Evolutionary conservation across 2,888 invertebrate species (phyloP).

Genomic region (Pherbina coryleti): DNA sequence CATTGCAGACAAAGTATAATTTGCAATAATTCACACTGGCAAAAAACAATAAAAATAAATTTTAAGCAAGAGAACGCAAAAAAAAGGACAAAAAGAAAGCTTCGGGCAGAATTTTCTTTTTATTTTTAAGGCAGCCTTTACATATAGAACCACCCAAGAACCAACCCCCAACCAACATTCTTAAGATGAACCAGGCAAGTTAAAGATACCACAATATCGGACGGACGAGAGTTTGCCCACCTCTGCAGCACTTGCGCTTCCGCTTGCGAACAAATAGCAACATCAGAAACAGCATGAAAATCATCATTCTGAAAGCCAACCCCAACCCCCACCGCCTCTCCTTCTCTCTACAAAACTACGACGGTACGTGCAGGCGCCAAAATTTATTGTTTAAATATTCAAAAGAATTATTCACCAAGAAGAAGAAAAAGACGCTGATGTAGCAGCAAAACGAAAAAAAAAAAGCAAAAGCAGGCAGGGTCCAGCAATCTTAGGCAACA

Average conservation of each 20-base stretch:
- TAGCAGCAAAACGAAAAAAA: not conserved
- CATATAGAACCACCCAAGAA: too few relatives aligned
- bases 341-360: not conserved
- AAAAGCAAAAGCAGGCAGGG: not conserved
- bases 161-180: too few relatives aligned
- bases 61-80: not conserved
- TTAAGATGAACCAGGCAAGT: too few relatives aligned
- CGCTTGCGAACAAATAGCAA: too few relatives aligned
- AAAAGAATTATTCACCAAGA: conserved; percentile 20
- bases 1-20: conserved; percentile 13
- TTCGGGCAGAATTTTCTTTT: too few relatives aligned
- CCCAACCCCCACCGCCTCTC: not conserved
- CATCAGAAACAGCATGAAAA: too few relatives aligned
- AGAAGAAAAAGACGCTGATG: not conserved
- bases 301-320: too few relatives aligned
- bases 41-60: conserved; percentile 9
- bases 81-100: not conserved
- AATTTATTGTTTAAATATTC: conserved; percentile 36
- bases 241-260: too few relatives aligned
- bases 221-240: too few relatives aligned
- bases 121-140: too few relatives aligned
- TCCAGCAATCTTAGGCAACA: not conserved
- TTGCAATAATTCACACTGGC: conserved; percentile 25
- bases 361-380: not conserved
- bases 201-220: too few relatives aligned